Percentiles rank a stretch among this genome's conserved stretches.
phyloP scores from a whole-genome alignment of 2,797 vertebrate species.

The Sternarchorhynchus goeldii region DNA sequence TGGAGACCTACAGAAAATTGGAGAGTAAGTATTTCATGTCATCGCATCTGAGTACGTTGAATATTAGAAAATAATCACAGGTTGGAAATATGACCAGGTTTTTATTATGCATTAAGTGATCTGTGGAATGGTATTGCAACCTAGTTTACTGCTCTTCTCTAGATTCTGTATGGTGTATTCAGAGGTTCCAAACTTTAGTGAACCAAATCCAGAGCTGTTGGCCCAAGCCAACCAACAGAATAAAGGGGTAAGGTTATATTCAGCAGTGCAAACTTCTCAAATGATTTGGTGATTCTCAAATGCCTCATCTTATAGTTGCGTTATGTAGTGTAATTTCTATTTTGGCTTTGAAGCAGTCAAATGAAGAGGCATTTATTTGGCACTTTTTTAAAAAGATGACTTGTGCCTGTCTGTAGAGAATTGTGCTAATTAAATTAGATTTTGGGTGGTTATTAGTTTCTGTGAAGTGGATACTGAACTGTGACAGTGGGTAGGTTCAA shows the following conservation, averaged over 20 bases:
- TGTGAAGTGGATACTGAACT: not conserved
- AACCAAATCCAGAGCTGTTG: constrained; percentile 89
- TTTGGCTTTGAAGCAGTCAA: too few relatives aligned
- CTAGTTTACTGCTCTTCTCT: constrained; percentile 22
- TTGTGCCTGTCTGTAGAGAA: too few relatives aligned
- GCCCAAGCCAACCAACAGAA: constrained; percentile 82
- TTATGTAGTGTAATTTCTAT: too few relatives aligned
- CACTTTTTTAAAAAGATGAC: too few relatives aligned
- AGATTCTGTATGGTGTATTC: constrained; percentile 99
- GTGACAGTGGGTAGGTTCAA: constrained; percentile 81
- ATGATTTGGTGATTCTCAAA: too few relatives aligned
- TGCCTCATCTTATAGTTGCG: too few relatives aligned
- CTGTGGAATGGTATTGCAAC: too few relatives aligned
- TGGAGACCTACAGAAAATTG: constrained; percentile 97
- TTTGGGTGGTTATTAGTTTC: not conserved
- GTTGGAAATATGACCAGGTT: too few relatives aligned
- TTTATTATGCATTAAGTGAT: too few relatives aligned
- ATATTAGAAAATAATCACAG: not conserved
- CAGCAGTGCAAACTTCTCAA: not conserved
- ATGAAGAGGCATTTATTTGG: too few relatives aligned
- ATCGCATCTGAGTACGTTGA: not conserved
- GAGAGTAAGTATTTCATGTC: constrained; percentile 87
- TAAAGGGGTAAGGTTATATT: constrained; percentile 83
- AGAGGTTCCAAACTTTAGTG: constrained; percentile 98
- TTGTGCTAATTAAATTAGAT: not conserved